Evolutionary conservation across 2,113 vertebrate genomes (phyloP), one percentile per base, ranked within the genome.

Genomic region (Pituophis catenifer): DNA sequence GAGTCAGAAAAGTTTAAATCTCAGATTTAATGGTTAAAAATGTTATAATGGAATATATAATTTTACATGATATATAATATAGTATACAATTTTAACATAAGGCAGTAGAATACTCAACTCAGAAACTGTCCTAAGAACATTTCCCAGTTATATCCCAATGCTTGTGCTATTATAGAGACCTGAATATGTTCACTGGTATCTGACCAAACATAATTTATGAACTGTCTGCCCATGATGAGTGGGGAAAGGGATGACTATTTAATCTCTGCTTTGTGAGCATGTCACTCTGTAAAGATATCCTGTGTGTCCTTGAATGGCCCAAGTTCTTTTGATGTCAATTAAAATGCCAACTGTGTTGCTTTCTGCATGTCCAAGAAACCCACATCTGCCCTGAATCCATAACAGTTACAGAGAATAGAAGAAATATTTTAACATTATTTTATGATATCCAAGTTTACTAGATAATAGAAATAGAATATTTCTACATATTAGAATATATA

Each of bases 241-340:
- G 38, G 26, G 55, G 33, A 81, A 33, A 81, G 33, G n/a, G 17
- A 3, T 81, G 70, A 23, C 21, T 87, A 44, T 90, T 92, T 70
- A 89, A 52, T 87, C 59, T 89, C 33, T 57, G 62, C 53, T 93
- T 50, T 53, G 23, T 53, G 90, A 90, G 90, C 44, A 90, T 93
- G 92, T 38, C 87, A 81, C 62, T 92, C 70, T 24, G 50, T 70
- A 38, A 81, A 38, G 70, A 81, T 53, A 54, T 55, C 86, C 81
- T 62, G 15, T 44, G 26, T 90, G 81, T 90, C 75, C 92, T 93
- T 90, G 48, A 24, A 29, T 52, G n/a, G 38, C 48, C 15, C 75
- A 90, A 65, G 57, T 86, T 87, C 65, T 90, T 65, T 90, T 53
- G 50, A 81, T 26, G 89, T 93, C 89, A 90, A 81, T 50, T 81